Evolutionary conservation across 2,113 vertebrate genomes (phyloP).

Genomic region (Tupaia chinensis): DNA sequence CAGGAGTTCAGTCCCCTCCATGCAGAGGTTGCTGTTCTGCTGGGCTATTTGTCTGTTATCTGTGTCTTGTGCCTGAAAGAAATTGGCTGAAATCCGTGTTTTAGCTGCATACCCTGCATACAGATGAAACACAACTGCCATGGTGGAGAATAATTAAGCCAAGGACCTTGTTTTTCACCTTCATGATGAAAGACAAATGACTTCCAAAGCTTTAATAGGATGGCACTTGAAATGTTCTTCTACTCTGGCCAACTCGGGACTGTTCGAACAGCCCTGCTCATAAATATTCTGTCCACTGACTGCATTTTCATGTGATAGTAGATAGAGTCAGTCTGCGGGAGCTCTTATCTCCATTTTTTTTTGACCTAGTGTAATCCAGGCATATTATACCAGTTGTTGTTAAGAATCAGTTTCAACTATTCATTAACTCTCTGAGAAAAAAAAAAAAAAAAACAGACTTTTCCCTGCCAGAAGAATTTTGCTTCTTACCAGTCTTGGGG

Average conservation of each 20-base stretch:
- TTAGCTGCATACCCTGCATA: conserved; percentile 57
- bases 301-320: conserved; percentile 35
- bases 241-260: not conserved
- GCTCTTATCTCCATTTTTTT: not conserved
- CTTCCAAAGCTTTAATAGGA: conserved; percentile 60
- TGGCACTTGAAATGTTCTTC: conserved; percentile 53
- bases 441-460: not conserved
- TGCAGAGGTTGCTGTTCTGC: not conserved
- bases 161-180: conserved; percentile 80
- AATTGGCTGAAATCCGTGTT: conserved; percentile 60
- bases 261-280: conserved; percentile 29
- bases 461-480: not conserved
- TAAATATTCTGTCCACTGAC: conserved; percentile 22
- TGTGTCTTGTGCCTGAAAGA: conserved; percentile 50
- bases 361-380: not conserved
- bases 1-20: not conserved
- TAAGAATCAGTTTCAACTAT: conserved; percentile 35
- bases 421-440: conserved; percentile 40
- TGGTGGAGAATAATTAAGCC: conserved; percentile 72
- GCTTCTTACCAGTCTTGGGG: not conserved
- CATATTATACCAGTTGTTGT: not conserved
- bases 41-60: conserved; percentile 53
- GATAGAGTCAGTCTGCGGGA: not conserved
- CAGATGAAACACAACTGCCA: conserved; percentile 61
- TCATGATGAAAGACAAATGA: conserved; percentile 74